Conservation (phyloP, 35 echinoderm and acorn worm genomes). For the Strongylocentrotus purpuratus region DNA sequence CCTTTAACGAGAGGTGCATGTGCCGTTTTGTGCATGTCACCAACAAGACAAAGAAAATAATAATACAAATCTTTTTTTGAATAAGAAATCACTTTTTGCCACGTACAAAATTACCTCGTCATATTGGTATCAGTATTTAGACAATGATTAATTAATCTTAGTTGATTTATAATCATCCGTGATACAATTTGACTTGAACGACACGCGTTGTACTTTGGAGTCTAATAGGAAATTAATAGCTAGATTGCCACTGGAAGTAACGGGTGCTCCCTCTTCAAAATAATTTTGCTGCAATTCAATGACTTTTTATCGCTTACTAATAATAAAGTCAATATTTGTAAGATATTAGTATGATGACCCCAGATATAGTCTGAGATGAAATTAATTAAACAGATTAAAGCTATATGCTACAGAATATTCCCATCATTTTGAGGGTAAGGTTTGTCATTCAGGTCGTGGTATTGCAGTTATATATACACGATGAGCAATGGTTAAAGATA, state of each 20-base stretch:
- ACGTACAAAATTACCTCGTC: not conserved
- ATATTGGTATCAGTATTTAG: not conserved
- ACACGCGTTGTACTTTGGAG: slow-evolving; percentile 15
- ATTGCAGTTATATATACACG: not conserved
- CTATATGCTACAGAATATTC: not conserved
- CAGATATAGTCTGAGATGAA: not conserved
- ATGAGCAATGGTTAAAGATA: too few relatives aligned
- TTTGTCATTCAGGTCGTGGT: not conserved
- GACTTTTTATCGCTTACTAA: not conserved
- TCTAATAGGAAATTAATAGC: not conserved
- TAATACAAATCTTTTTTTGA: not conserved
- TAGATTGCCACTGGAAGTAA: not conserved
- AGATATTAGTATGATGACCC: not conserved
- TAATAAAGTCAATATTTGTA: not conserved
- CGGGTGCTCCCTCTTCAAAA: not conserved
- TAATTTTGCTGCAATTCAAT: not conserved
- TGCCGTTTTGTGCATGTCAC: too few relatives aligned
- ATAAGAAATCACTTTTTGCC: not conserved
- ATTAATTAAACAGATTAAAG: not conserved
- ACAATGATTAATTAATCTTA: not conserved
- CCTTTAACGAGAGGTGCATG: too few relatives aligned
- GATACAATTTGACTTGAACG: not conserved
- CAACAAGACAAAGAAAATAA: too few relatives aligned
- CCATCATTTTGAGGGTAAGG: not conserved
- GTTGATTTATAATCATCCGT: not conserved